Percentiles rank a stretch among this genome's conserved stretches.
Evolutionary conservation across 1,140 invertebrate genomes (phyloP).

Genomic region (Drosophila serrata): DNA sequence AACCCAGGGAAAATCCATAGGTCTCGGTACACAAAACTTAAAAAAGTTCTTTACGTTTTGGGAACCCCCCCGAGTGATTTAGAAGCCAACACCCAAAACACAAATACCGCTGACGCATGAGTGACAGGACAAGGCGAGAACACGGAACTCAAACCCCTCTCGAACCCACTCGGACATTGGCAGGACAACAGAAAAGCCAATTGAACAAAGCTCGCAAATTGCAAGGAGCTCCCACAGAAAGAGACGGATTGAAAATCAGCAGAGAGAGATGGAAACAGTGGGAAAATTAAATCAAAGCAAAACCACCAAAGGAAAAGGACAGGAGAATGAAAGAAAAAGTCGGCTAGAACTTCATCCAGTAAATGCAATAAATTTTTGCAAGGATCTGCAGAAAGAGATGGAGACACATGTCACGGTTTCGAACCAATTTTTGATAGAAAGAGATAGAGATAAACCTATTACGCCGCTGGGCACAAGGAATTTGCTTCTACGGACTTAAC

Average conservation of each 20-base stretch:
- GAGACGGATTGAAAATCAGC: constrained; percentile 8
- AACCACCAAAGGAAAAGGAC: constrained; percentile 56
- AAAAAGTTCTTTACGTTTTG: constrained; percentile 41
- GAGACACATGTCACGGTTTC: constrained; percentile 7
- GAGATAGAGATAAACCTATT: constrained; percentile 36
- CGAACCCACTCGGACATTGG: constrained; percentile 10
- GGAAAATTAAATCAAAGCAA: constrained; percentile 81
- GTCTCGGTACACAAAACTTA: constrained; percentile 7
- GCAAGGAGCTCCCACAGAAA: constrained; percentile 17
- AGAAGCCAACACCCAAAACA: constrained; percentile 23
- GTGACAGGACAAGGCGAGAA: constrained; percentile 49
- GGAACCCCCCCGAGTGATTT: constrained; percentile 39
- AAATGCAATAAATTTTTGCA: constrained; percentile 72
- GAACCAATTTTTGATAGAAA: constrained; percentile 8
- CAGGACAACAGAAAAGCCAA: constrained; percentile 60
- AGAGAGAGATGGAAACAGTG: constrained; percentile 15
- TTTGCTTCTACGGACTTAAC: constrained; percentile 50
- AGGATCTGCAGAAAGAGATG: constrained; percentile 12
- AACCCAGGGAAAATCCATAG: not conserved
- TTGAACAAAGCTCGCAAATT: constrained; percentile 81
- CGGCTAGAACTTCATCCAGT: constrained; percentile 33
- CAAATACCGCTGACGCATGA: constrained; percentile 66
- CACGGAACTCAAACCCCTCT: constrained; percentile 11
- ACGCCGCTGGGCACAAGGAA: constrained; percentile 30
- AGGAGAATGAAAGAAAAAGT: constrained; percentile 25